Evolutionary conservation across 2,797 vertebrate species (phyloP).

Genomic region (Tympanoctomys barrerae): DNA sequence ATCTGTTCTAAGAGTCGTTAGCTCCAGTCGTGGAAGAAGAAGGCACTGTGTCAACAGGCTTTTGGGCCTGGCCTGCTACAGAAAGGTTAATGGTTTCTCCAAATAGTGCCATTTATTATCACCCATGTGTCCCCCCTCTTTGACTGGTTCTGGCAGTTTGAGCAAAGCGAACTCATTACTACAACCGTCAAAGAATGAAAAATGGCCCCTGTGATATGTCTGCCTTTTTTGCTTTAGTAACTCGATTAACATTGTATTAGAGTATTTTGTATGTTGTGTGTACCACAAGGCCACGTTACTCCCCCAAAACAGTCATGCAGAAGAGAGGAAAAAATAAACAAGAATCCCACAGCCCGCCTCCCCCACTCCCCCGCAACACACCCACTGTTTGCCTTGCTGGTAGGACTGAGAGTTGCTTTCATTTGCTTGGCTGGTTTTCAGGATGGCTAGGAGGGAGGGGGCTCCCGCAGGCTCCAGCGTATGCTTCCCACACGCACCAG

Average conservation of each 20-base stretch:
- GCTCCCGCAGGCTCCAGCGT: neutral
- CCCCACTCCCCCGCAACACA: no score
- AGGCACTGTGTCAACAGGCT: neutral
- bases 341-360: neutral
- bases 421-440: conserved; percentile 35
- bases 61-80: neutral
- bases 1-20: neutral
- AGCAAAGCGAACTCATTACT: conserved; percentile 60
- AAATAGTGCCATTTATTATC: conserved; percentile 29
- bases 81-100: conserved; percentile 17
- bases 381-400: conserved; percentile 10
- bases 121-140: neutral
- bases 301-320: neutral
- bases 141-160: neutral
- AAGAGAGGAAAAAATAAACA: conserved; percentile 17
- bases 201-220: neutral
- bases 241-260: conserved; percentile 1
- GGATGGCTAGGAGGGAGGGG: conserved; percentile 39
- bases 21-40: neutral
- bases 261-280: neutral
- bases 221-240: conserved; percentile 19
- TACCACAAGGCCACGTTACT: neutral
- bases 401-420: neutral
- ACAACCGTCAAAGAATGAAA: conserved; percentile 43
- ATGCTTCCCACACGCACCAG: neutral